Base-by-base conservation (phyloP, 2,888 invertebrate species). In the Rhamnusium bicolor region DNA sequence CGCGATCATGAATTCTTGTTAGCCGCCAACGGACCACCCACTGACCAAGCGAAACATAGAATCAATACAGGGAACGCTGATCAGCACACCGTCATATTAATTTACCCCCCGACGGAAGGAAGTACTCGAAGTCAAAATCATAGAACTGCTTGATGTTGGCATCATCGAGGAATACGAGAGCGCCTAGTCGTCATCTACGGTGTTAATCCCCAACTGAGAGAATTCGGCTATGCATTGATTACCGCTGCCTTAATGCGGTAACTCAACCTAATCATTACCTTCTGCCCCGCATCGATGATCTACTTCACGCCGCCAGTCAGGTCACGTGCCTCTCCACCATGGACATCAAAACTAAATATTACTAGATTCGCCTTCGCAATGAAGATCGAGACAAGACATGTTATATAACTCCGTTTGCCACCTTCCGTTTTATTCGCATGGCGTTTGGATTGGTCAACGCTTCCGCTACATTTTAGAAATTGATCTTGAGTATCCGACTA, bases 371-470 rank as follows among this genome's bases (percentile, higher is more conserved):
- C 6, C 68, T 80, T 1, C 46, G 32, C 10, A 18, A 27, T 18
- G 32, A 67, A 29, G 76, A 75, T 40, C 58, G 73, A 1, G 76
- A 74, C 21, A 76, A 66, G 21, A 73, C 69, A 19, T 27, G 62
- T 12, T 71, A 73, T 16, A 49, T 77, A 12, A 75, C 75, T 0
- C 90, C 80, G 14, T 80, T 82, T 63, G 80, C 81, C 7, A 61
- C 72, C 2, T 82, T 69, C 69, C 69, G 77, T 3, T 79, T 73
- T 58, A 47, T 21, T 10, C 40, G 69, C 19, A 78, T 81, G 79
- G 76, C 79, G n/a, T 81, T 81, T 63, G 79, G 80, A 0, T 66
- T 81, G 10, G 62, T 72, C 10, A 81, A 74, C 32, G 79, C 75
- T 1, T 74, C 76, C 1, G 75, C 81, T 10, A 79, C 78, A 8